These are phyloP conservation scores for Chrysopilus asiliformis DNA, from an alignment of 2,888 invertebrate genomes.

Conservation along the genomic window DNA sequence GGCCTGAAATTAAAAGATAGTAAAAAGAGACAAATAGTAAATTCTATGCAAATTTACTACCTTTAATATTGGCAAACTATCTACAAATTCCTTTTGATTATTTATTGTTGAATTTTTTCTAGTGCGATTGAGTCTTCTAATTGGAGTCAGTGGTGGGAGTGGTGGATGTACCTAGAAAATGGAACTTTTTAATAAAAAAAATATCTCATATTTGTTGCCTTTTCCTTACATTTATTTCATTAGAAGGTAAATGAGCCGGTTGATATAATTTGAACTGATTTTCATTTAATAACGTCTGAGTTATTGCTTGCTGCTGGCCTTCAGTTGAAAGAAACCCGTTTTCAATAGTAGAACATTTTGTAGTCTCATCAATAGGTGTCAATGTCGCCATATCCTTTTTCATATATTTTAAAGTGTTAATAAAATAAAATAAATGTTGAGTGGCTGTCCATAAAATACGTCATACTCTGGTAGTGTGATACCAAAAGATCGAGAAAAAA, in stretches of 20 bases:
- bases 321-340: conserved; percentile 10
- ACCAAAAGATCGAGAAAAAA: not conserved
- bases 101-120: conserved; percentile 10
- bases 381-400: conserved; percentile 9
- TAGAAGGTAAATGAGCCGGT: too few relatives aligned
- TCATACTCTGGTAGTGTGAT: conserved; percentile 1
- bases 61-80: too few relatives aligned
- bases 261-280: conserved; percentile 12
- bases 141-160: conserved; percentile 16
- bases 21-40: too few relatives aligned
- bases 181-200: not conserved
- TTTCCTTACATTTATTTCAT: too few relatives aligned
- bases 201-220: not conserved
- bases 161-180: conserved; percentile 10
- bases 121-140: conserved; percentile 12
- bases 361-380: conserved; percentile 5
- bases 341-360: conserved; percentile 6
- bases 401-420: not conserved
- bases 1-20: not conserved
- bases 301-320: conserved; percentile 6
- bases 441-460: not conserved
- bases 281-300: conserved; percentile 9
- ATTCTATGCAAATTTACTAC: too few relatives aligned
- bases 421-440: too few relatives aligned
- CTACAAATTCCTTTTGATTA: too few relatives aligned